phyloP scores from a whole-genome alignment of 2,113 vertebrate species.

The Xyliphius kryptos region DNA sequence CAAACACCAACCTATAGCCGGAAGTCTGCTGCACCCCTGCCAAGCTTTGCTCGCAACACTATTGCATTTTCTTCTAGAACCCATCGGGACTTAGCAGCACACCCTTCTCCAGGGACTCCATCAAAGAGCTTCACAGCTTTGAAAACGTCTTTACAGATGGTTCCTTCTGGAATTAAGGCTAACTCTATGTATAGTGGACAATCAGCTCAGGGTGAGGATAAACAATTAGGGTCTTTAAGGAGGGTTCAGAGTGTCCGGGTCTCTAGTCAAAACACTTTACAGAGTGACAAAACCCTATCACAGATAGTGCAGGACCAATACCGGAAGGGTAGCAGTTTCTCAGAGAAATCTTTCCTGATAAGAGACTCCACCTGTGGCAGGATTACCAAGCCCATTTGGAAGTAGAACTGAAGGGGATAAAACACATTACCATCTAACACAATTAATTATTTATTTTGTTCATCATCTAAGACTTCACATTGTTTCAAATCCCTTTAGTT shows the following conservation, averaged over 20 bases:
- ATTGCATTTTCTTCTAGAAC: conserved; percentile 78
- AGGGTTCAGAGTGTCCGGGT: conserved; percentile 72
- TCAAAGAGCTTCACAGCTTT: conserved; percentile 58
- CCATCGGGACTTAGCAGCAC: conserved; percentile 62
- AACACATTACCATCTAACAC: conserved; percentile 11
- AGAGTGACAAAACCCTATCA: conserved; percentile 52
- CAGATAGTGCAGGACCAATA: conserved; percentile 43
- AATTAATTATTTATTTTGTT: not conserved
- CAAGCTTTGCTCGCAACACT: conserved; percentile 87
- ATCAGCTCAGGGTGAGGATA: conserved; percentile 58
- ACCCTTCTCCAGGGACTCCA: conserved; percentile 53
- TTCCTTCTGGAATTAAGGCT: conserved; percentile 53
- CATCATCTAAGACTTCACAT: conserved; percentile 14
- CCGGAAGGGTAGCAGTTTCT: conserved; percentile 59
- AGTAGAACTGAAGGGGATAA: too few relatives aligned
- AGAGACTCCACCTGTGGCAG: conserved; percentile 52
- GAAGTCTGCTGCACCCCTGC: conserved; percentile 66
- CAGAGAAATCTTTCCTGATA: conserved; percentile 63
- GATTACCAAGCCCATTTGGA: conserved; percentile 70
- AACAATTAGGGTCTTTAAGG: conserved; percentile 54
- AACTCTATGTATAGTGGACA: conserved; percentile 49
- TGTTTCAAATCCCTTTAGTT: too few relatives aligned
- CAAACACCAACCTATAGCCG: conserved; percentile 41
- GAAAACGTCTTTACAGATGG: conserved; percentile 65
- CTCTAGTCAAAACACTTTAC: conserved; percentile 54